Evolutionary conservation across 2,113 vertebrate genomes (phyloP), one percentile per base, ranked within the genome.

Genomic region (Pimephales promelas): DNA sequence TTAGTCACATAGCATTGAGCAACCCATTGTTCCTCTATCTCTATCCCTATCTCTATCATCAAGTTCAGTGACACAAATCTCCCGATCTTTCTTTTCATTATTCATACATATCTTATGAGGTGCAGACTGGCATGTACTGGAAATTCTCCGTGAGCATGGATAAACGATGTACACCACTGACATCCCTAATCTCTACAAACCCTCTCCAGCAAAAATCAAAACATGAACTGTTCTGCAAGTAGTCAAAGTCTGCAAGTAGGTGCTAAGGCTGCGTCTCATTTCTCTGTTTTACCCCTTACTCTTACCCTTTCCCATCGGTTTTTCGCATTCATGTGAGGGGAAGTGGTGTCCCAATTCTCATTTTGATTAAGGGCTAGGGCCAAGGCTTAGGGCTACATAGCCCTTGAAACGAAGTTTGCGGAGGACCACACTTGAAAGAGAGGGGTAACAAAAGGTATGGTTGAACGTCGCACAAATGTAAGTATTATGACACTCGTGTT

Each of bases 1-100:
- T 68, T 70, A 62, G 28, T 78, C n/a, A 18, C n/a, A 28, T 10
- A 28, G 18, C 34, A 22, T 49, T 79, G 26, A 64, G n/a, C 7
- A 81, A n/a, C 26, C 66, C 28, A 28, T 28, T 28, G 28, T 28
- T 28, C 28, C 28, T 28, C 28, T 28, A 1, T 28, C 28, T 28
- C 28, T 28, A 1, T 28, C 28, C 2, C 28, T 28, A 28, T 28
- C 28, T 28, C 3, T 72, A 40, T 40, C 40, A 72, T 49, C 78
- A 24, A 72, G 52, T 80, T 36, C 86, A 84, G n/a, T 84, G 82
- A 81, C 61, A 81, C 82, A 86, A 66, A 86, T 83, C 20, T 26
- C 68, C 24, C 36, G 47, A 28, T 26, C 26, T 70, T 34, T 40
- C 49, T 34, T 34, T 64, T 52, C 5, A 14, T 66, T 3, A 22